A percentile compares a stretch with the other conserved stretches of the same genome.
phyloP scores from a whole-genome alignment of 2,113 vertebrate genomes.

The Cyanocitta stelleri region DNA sequence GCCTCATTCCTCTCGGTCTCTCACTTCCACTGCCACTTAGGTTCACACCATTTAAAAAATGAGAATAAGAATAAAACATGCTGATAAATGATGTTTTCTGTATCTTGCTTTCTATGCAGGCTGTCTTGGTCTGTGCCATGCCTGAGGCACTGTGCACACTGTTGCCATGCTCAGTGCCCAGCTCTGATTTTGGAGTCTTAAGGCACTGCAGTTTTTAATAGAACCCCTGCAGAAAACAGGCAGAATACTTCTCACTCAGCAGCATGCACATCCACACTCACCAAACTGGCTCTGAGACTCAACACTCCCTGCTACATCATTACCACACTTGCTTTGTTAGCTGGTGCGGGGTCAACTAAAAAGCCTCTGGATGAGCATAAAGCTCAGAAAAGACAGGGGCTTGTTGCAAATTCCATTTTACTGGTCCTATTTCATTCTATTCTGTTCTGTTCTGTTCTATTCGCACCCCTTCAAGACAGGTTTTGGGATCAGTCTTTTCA shows the following conservation, averaged over 20 bases:
- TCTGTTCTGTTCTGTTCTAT: not conserved
- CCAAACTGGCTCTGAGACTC: not conserved
- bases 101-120: not conserved
- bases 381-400: not conserved
- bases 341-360: not conserved
- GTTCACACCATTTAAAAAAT: not conserved
- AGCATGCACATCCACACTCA: not conserved
- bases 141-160: not conserved
- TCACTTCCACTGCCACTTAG: not conserved
- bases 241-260: not conserved
- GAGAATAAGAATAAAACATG: not conserved
- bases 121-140: not conserved
- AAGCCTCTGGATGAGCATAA: not conserved
- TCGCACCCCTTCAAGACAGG: not conserved
- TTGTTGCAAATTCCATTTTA: not conserved
- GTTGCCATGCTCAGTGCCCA: not conserved
- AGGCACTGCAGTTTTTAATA: not conserved
- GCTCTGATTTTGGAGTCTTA: not conserved
- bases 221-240: not conserved
- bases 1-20: not conserved
- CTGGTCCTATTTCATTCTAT: not conserved
- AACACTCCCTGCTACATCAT: not conserved
- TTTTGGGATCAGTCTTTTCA: not conserved
- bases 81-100: not conserved
- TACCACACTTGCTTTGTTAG: not conserved